Evolutionary conservation across 1,140 invertebrate species (phyloP), one percentile per base, ranked within the genome.

Genomic region (Anagrus nilaparvatae): DNA sequence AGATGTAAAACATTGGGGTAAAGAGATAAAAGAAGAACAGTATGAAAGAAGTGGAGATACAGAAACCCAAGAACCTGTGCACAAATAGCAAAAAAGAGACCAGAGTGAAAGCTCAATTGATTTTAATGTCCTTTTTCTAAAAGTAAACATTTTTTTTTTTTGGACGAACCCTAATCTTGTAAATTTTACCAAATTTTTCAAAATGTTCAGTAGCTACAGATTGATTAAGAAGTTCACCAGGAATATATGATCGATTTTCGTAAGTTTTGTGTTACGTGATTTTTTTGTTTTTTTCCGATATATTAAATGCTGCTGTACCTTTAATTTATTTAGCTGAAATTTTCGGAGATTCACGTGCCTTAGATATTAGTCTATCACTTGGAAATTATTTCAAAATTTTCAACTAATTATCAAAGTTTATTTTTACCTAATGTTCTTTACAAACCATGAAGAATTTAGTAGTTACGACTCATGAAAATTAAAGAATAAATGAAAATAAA

Each of bases 201-300:
- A 83, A 84, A 52, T 82, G 75, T 36, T 72, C 67, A 44, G 77
- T 77, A 3, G 77, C 79, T 32, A 70, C 56, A 37, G 60, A 55
- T 50, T 74, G 70, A 16, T 57, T 61, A n/a, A 82, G 71, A 28
- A 84, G 65, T 4, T 64, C 51, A 40, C 76, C 71, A 1, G 81
- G 81, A 19, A 82, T 79, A 82, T 8, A 50, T 64, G 33, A 64
- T 60, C 0, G 60, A 60, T 10, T 43, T 47, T 8, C 21, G 14
- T 36, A 8, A 47, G 25, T 43, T 27, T 43, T 1, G 33, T 19
- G 27, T 59, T 48, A 14, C 48, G 53, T 35, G 48, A 43, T 38
- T 52, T 60, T n/a, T 1, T 50, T 38, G 27, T 54, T 57, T 32
- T 55, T 60, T 16, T 54, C 55, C 6, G 53, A 29, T 24, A 55